Evolutionary conservation across 2,113 vertebrate genomes (phyloP), one percentile per base, ranked within the genome.

Genomic region (Pachycephala philippinensis): DNA sequence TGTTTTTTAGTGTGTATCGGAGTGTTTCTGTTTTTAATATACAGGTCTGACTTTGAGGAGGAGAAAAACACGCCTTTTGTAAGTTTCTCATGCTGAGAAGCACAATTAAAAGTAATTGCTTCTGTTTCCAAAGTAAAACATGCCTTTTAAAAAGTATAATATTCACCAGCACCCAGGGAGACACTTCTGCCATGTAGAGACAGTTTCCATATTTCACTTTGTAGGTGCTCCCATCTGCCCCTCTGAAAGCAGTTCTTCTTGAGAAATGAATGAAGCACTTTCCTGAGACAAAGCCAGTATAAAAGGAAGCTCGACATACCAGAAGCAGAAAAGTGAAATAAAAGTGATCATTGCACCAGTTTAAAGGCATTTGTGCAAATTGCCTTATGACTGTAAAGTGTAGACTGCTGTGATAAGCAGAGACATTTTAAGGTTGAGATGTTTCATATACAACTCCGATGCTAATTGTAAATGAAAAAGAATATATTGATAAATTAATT

Each of bases 41-140:
- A 87, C 16, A 65, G 33, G 14, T 81, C 84, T 96, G 84, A 89
- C 69, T 95, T 89, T 83, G 68, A 93, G 47, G 71, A 91, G 39
- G 60, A 91, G 61, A 86, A 91, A 94, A 74, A 20, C 68, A 65
- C 33, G 47, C 33, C 71, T 90, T 78, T 87, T 52, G 8, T 44
- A 84, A 81, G 49, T 37, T 91, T 95, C 87, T 77, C 86, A 64
- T 53, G 79, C 94, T 91, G 93, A 91, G 94, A 93, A 95, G 39
- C 35, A 87, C 93, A 97, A 96, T 97, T 96, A 97, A 89, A 93
- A 96, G 72, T 94, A 96, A 96, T 95, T 91, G 68, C 66, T 91
- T 92, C 70, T 89, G n/a, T 89, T 92, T 92, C 81, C 28, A 26
- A 86, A 92, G 64, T 92, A 86, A 94, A 96, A 84, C 44, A 56